Evolutionary conservation across 2,888 invertebrate genomes (phyloP).

Genomic region (Campoplex nolae): DNA sequence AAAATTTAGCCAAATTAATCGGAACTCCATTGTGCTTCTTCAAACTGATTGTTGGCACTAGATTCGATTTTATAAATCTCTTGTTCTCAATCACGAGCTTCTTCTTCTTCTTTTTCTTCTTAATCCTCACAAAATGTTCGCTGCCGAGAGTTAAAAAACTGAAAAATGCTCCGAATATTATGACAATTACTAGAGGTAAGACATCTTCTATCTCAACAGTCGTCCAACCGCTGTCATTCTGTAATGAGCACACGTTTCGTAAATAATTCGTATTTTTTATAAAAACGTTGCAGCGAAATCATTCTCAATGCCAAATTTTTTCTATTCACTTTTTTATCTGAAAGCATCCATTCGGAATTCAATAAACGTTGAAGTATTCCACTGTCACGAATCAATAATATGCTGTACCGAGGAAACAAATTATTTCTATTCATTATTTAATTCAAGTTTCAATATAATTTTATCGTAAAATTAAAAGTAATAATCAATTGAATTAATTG

Average conservation of each 20-base stretch:
- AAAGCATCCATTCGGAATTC: slow-evolving; percentile 73
- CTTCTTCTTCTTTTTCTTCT: slow-evolving; percentile 49
- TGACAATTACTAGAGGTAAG: slow-evolving; percentile 76
- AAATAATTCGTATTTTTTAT: neutral
- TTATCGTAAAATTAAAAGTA: too few relatives aligned
- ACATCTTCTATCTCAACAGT: slow-evolving; percentile 79
- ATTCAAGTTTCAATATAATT: neutral
- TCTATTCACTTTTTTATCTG: slow-evolving; percentile 45
- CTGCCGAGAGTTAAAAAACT: slow-evolving; percentile 70
- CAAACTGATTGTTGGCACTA: slow-evolving; percentile 19
- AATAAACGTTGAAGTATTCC: slow-evolving; percentile 81
- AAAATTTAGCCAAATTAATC: slow-evolving; percentile 11
- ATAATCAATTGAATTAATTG: too few relatives aligned
- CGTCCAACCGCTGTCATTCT: slow-evolving; percentile 72
- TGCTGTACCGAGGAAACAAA: slow-evolving; percentile 70
- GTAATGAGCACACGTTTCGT: slow-evolving; percentile 21
- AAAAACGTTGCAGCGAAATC: neutral
- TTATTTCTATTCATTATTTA: neutral
- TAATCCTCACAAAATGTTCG: slow-evolving; percentile 66
- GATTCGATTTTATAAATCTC: slow-evolving; percentile 12
- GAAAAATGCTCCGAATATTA: slow-evolving; percentile 72
- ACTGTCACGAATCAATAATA: slow-evolving; percentile 80
- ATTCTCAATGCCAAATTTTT: neutral
- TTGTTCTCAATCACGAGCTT: neutral
- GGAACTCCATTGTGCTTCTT: slow-evolving; percentile 49